Evolutionary conservation across 2,797 vertebrate species (phyloP), one percentile per base, ranked within the genome.

Genomic region (Loris lydekkerianus): DNA sequence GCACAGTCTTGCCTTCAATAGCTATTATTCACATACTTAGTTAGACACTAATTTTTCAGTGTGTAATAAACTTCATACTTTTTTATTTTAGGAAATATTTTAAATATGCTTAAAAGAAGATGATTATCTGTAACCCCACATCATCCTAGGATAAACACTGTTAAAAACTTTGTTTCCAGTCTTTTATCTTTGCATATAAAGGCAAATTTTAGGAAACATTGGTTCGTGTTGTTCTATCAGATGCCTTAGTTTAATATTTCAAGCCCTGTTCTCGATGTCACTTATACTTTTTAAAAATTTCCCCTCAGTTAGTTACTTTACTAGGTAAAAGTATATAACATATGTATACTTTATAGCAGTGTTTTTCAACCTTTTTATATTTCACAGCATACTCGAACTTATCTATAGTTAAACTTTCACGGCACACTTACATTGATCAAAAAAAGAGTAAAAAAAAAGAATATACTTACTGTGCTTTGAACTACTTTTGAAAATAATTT

Each of bases 101-200:
- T 87, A 96, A 91, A 31, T 84, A 72, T 9, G 72, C 56, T 88
- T 90, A 58, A 93, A 95, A 87, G 67, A 81, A 90, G 94, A 93
- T 34, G 34, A 80, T 40, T 37, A 93, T 43, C 75, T 60, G 5
- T 94, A 87, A 93, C 75, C 37, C 25, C 60, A n/a, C 60, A n/a
- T 65, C 49, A 83, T 93, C 80, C 76, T 72, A 91, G 65, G 23
- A 86, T 43, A 43, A 89, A 58, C 70, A 75, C 25, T 82, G 67
- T 40, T 58, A 58, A 89, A 86, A 91, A 69, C 60, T 53, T 78
- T n/a, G 21, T 85, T 92, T 92, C 37, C 67, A 63, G 63, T 46
- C 86, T 94, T 65, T 77, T 65, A 65, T 76, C 67, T 92, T 82
- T 93, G 49, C 80, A 89, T 49, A 84, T 27, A 80, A 73, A 65